Percentiles rank a stretch among this genome's conserved stretches.
phyloP scores from a whole-genome alignment of 2,888 invertebrate genomes.

The Thereva unica region DNA sequence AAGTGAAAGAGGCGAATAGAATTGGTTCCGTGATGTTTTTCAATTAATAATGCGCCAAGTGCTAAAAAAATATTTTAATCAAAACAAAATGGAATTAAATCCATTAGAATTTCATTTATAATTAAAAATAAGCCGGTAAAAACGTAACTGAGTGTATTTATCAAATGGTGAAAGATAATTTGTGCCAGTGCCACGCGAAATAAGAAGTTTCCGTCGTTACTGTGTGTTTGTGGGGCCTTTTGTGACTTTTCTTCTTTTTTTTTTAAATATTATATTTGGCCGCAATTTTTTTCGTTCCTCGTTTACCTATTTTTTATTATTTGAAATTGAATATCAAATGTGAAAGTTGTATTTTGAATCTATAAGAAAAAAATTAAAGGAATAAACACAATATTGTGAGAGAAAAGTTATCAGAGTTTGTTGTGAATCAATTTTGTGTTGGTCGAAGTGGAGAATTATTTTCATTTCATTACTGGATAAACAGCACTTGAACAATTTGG shows the following conservation, averaged over 20 bases:
- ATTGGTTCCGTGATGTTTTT: constrained; percentile 21
- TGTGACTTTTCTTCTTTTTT: not conserved
- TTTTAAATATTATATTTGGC: constrained; percentile 13
- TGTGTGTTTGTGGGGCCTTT: not conserved
- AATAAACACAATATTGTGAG: not conserved
- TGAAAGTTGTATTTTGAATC: constrained; percentile 13
- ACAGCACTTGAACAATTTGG: no score
- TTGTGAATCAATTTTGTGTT: not conserved
- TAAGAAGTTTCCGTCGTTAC: not conserved
- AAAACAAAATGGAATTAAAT: no score
- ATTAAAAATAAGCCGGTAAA: no score
- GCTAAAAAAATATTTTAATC: no score
- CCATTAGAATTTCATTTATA: no score
- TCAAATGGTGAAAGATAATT: not conserved
- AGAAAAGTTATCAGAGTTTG: no score
- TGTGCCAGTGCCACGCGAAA: constrained; percentile 16
- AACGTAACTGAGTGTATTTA: no score
- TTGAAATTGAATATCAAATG: constrained; percentile 4
- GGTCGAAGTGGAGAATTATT: not conserved
- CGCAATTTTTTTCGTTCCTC: constrained; percentile 8
- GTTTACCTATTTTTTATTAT: no score
- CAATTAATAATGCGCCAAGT: constrained; percentile 2
- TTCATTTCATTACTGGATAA: no score
- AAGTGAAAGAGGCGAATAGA: constrained; percentile 15
- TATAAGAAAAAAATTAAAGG: not conserved